Evolutionary conservation across 2,888 invertebrate genomes (phyloP), one percentile per base, ranked within the genome.

Genomic region (Ophion obscuratus): DNA sequence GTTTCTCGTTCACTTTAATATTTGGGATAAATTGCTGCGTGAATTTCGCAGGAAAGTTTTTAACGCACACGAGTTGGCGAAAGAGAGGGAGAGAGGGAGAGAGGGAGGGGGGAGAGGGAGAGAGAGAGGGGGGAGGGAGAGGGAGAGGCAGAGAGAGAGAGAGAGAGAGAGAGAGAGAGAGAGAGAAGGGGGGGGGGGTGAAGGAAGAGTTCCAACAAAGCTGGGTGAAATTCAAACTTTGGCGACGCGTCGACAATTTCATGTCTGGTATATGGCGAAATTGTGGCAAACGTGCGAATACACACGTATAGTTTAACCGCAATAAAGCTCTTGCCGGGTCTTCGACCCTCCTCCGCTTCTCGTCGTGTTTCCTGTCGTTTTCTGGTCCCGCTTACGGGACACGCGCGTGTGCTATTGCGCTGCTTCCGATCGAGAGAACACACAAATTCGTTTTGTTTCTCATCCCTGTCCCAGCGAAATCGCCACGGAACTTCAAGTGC

Each of bases 301-400:
- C 11, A 57, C 66, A 61, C 20, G 36, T 61, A 47, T 47, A 62
- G 67, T 74, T 73, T 61, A 78, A 74, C 36, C 67, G 74, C 67
- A 68, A 78, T 77, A 73, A 74, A 79, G 83, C 83, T 73, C 73
- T 78, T 61, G 40, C 61, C 73, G 67, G 73, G 77, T 57, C 67
- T 68, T 62, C 71, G 61, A 59, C 31, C 78, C 53, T 74, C 36
- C 7, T 6, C n/a, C 17, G 17, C n/a, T 20, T 44, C 64, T 31
- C 14, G 40, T 47, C n/a, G 57, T 66, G 78, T 40, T 83, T 77
- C 76, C 53, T 68, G 53, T 83, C 78, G 73, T 79, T 78, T 78
- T 78, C 57, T 14, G 62, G 78, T 74, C 53, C 47, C 76, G 53
- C 17, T 44, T 73, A 61, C 44, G 68, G 17, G 27, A 44, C 31